phyloP scores from a whole-genome alignment of 1,140 invertebrate genomes.

The Drosophila arizonae region DNA sequence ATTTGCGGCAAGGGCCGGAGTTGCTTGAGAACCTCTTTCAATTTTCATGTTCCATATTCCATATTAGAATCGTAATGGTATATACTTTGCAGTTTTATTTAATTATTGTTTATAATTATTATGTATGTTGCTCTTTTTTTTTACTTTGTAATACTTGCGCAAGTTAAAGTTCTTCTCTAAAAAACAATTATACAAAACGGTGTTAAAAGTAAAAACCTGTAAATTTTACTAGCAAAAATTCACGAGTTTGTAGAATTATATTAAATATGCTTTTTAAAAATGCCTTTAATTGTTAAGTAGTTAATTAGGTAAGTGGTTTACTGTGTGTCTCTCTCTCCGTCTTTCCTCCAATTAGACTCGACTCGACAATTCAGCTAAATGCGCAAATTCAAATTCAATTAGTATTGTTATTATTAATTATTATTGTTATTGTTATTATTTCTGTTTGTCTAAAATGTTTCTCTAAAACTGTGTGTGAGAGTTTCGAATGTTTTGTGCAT shows the following conservation, averaged over 20 bases:
- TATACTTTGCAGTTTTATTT: background rate
- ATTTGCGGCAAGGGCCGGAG: conserved; percentile 50
- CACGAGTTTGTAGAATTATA: conserved; percentile 45
- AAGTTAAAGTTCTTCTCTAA: conserved; percentile 70
- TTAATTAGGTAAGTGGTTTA: conserved; percentile 54
- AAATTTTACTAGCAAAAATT: conserved; percentile 80
- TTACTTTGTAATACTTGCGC: conserved; percentile 55
- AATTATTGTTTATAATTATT: background rate
- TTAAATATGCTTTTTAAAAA: conserved; percentile 60
- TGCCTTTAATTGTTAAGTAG: conserved; percentile 52
- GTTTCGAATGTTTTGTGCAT: conserved; percentile 56
- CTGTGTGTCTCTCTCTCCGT: background rate
- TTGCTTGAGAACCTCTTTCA: conserved; percentile 61
- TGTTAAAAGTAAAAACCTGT: conserved; percentile 76
- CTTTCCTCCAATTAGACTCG: conserved; percentile 43
- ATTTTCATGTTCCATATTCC: background rate
- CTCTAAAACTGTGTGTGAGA: conserved; percentile 53
- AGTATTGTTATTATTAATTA: conserved; percentile 35
- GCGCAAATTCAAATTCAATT: conserved; percentile 76
- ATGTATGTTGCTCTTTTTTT: conserved; percentile 2
- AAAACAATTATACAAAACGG: conserved; percentile 73
- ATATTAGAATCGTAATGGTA: conserved; percentile 10
- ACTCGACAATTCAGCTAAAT: conserved; percentile 72
- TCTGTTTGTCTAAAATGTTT: conserved; percentile 49
- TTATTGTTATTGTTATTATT: conserved; percentile 32